Evolutionary conservation across 2,888 invertebrate species (phyloP).

Genomic region (Thereva unica): DNA sequence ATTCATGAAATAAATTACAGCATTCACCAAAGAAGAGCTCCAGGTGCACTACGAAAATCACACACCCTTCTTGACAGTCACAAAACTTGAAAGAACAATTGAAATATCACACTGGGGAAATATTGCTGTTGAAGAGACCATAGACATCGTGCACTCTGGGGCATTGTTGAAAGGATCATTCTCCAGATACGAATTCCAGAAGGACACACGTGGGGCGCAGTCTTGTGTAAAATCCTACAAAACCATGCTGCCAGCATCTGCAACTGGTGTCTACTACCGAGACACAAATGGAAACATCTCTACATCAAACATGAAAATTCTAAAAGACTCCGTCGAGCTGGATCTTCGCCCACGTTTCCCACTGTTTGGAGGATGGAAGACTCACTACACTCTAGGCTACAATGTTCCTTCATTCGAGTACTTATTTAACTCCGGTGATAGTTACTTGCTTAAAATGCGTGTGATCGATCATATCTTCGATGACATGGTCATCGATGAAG

Average conservation of each 20-base stretch:
- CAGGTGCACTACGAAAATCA: constrained; percentile 94
- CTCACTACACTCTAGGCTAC: constrained; percentile 94
- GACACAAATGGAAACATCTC: constrained; percentile 99
- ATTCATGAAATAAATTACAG: constrained; percentile 47
- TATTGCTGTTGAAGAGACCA: constrained; percentile 93
- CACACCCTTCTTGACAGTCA: constrained; percentile 93
- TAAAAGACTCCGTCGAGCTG: constrained; percentile 91
- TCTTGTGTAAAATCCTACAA: constrained; percentile 92
- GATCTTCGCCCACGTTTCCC: constrained; percentile 97
- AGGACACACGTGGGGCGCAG: constrained; percentile 84
- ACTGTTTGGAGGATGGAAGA: constrained; percentile 98
- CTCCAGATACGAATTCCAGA: constrained; percentile 96
- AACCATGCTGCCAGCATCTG: constrained; percentile 82
- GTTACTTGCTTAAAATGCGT: constrained; percentile 88
- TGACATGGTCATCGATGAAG: constrained; percentile 92
- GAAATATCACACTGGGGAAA: constrained; percentile 99
- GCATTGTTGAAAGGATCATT: constrained; percentile 92
- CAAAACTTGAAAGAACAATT: constrained; percentile 79
- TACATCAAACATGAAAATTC: constrained; percentile 87
- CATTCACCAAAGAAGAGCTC: constrained; percentile 67
- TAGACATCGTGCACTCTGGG: constrained; percentile 91
- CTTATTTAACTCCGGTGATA: constrained; percentile 77
- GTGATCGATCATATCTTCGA: constrained; percentile 96
- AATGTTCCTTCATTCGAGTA: constrained; percentile 98
- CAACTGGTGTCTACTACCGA: constrained; percentile 90